Percentiles rank a stretch among this genome's conserved stretches.
Evolutionary conservation across 2,888 invertebrate genomes (phyloP).

Genomic region (Lordiphosa fenestrarum): DNA sequence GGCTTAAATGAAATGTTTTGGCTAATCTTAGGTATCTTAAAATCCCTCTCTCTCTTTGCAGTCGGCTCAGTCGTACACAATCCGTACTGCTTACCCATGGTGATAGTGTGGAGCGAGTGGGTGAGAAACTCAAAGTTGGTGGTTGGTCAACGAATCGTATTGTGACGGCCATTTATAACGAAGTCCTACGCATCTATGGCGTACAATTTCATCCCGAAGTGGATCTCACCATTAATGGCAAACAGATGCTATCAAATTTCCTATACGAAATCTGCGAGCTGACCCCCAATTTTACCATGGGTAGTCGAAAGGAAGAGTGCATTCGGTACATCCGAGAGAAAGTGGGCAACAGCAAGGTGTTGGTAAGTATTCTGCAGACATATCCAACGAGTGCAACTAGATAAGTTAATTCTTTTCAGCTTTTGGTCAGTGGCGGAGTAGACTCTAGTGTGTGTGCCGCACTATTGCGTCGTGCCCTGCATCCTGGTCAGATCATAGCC

Average conservation of each 20-base stretch:
- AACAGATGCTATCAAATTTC: conserved; percentile 96
- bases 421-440: conserved; percentile 97
- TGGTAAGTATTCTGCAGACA: conserved; percentile 83
- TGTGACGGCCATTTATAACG: conserved; percentile 94
- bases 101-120: conserved; percentile 95
- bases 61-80: conserved; percentile 92
- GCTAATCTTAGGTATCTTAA: too few relatives aligned
- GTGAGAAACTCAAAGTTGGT: conserved; percentile 92
- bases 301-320: conserved; percentile 92
- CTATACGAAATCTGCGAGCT: conserved; percentile 94
- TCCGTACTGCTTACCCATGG: conserved; percentile 97
- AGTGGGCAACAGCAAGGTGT: conserved; percentile 95
- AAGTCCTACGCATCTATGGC: conserved; percentile 93
- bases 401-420: conserved; percentile 81
- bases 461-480: conserved; percentile 92
- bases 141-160: conserved; percentile 90
- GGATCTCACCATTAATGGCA: conserved; percentile 95
- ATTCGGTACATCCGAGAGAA: conserved; percentile 94
- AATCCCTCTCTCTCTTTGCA: conserved; percentile 77
- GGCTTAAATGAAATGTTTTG: too few relatives aligned
- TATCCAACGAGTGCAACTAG: too few relatives aligned
- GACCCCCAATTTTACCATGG: conserved; percentile 92
- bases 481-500: conserved; percentile 95
- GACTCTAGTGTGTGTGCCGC: conserved; percentile 99
- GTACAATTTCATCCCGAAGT: conserved; percentile 99